Evolutionary conservation across 2,113 vertebrate species (phyloP), one percentile per base, ranked within the genome.

Genomic region (Chloropsis hardwickii): DNA sequence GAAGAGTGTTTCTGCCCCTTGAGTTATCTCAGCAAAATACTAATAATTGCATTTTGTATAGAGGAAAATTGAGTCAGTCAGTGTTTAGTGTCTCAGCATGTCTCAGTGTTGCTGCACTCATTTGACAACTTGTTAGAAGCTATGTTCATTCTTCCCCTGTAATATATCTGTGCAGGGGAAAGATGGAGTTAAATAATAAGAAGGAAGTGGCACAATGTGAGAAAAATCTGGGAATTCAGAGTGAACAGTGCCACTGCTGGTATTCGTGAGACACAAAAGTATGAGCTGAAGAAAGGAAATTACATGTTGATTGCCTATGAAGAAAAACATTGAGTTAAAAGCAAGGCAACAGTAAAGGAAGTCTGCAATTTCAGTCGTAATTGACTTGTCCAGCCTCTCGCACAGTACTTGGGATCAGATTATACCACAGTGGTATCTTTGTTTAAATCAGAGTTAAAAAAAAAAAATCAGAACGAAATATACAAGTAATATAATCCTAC

Each of bases 1-100:
- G 98, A 97, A 96, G 95, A 97, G 95, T 79, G 92, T 91, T 95
- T 96, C 86, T 80, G 78, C 42, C 45, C 76, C 82, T 77, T 85
- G 85, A 76, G 57, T 80, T 78, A 62, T 74, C 72, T 84, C 80
- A 92, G 94, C 86, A 88, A 97, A 97, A 92, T 71, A 58, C 58
- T 81, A 91, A 91, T 56, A 90, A 64, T 40, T 72, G 81, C 44
- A 72, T 86, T 95, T 95, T 88, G 73, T 71, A 58, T 44, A 45
- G 35, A 21, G 40, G 70, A 88, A 86, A 92, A 86, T 64, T 84
- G 90, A 66, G 28, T 79, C 24, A 16, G 87, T 93, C 77, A 25
- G 60, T 54, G 40, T 83, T 94, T 94, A 86, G 35, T 85, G 72
- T 35, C 87, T 48, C 51, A 60, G 62, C 31, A 13, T 4, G 23